Conservation (phyloP, 2,888 invertebrate genomes). For the Acleris literana region DNA sequence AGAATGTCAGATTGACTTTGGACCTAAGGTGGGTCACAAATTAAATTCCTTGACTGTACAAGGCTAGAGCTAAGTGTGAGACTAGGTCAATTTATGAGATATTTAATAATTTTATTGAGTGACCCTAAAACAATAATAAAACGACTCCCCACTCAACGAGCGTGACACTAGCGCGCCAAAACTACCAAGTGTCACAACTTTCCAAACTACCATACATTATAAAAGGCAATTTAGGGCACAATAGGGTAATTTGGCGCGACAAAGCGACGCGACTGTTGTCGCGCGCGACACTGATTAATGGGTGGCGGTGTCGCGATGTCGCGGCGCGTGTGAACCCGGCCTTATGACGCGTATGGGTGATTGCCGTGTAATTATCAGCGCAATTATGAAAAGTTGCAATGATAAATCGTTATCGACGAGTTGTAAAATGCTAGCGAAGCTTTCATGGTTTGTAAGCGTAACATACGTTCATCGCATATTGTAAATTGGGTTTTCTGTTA, state of each 20-base stretch:
- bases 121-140: background rate
- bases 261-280: slow-evolving; percentile 33
- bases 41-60: no score
- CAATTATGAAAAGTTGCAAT: background rate
- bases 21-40: no score
- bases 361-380: background rate
- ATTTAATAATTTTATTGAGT: no score
- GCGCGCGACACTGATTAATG: slow-evolving; percentile 37
- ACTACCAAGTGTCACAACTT: slow-evolving; percentile 8
- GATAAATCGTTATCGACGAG: background rate
- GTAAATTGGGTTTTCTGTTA: no score
- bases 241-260: slow-evolving; percentile 36
- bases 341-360: slow-evolving; percentile 24
- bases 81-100: no score
- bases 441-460: no score
- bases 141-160: slow-evolving; percentile 6
- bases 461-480: no score
- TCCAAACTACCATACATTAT: slow-evolving; percentile 31
- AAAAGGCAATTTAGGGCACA: slow-evolving; percentile 35
- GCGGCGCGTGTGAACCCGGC: slow-evolving; percentile 33
- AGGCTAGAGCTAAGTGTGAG: no score
- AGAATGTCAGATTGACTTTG: no score
- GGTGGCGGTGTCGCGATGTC: slow-evolving; percentile 34
- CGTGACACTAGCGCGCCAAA: slow-evolving; percentile 27
- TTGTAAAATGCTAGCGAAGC: no score